A percentile compares a stretch with the other conserved stretches of the same genome.
These are phyloP conservation scores for Luidia sarsii DNA, from an alignment of 53 echinoderm and acorn worm species.

Conservation along the genomic window DNA sequence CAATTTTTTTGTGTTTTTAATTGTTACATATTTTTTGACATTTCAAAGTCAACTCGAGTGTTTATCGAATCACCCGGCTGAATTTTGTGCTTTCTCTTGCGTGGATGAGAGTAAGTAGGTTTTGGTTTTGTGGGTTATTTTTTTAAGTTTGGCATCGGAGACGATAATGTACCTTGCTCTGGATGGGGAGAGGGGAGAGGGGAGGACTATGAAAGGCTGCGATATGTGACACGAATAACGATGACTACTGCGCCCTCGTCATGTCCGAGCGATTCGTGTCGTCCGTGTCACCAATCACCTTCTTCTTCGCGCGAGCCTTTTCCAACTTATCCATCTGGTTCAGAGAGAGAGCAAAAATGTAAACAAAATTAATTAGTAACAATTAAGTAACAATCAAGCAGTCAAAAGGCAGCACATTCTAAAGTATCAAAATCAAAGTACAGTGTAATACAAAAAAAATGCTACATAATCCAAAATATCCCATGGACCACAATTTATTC, in stretches of 20 bases:
- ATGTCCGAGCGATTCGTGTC: neutral
- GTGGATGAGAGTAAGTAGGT: too few species aligned
- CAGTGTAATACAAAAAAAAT: too few species aligned
- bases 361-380: neutral
- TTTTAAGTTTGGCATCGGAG: too few species aligned
- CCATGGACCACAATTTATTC: neutral
- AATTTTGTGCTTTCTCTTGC: too few species aligned
- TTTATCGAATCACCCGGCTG: too few species aligned
- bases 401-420: too few species aligned
- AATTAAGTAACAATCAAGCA: too few species aligned
- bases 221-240: neutral
- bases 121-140: too few species aligned
- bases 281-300: slow-evolving; percentile 1
- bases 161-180: too few species aligned
- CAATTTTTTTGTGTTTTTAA: neutral
- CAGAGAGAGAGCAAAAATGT: neutral
- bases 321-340: neutral
- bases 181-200: neutral
- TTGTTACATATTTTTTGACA: neutral
- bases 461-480: too few species aligned
- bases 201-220: slow-evolving; percentile 26
- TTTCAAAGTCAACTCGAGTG: too few species aligned
- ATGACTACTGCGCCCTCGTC: slow-evolving; percentile 19
- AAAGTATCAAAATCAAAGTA: too few species aligned
- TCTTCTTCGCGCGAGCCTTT: slow-evolving; percentile 28